Evolutionary conservation across 2,797 vertebrate genomes (phyloP).

Genomic region (Sebastolobus alascanus): DNA sequence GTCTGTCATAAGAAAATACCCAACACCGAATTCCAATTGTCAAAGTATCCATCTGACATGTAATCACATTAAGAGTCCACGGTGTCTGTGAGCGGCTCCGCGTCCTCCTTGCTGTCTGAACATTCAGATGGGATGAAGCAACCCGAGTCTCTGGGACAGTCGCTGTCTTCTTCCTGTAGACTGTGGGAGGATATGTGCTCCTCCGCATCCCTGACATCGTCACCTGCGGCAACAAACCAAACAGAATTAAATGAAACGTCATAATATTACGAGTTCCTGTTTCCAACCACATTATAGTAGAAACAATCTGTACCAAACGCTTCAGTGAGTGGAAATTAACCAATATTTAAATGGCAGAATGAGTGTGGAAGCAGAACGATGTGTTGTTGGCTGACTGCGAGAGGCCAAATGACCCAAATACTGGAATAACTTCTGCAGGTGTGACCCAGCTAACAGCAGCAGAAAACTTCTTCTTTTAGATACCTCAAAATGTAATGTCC

Average conservation of each 20-base stretch:
- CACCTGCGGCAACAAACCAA: constrained; percentile 72
- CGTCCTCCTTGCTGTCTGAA: constrained; percentile 92
- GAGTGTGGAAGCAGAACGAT: neutral
- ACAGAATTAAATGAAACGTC: constrained; percentile 5
- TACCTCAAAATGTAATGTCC: neutral
- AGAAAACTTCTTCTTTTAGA: neutral
- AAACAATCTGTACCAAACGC: neutral
- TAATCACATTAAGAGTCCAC: constrained; percentile 48
- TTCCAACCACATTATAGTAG: constrained; percentile 13
- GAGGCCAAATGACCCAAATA: constrained; percentile 7
- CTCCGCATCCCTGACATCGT: constrained; percentile 77
- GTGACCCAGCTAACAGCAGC: neutral
- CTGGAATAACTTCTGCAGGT: neutral
- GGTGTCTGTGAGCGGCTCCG: constrained; percentile 60
- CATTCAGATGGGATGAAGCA: constrained; percentile 95
- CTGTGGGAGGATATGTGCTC: constrained; percentile 76
- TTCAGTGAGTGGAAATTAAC: constrained; percentile 12
- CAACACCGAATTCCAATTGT: constrained; percentile 16
- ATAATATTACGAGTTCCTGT: neutral
- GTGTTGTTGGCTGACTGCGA: neutral
- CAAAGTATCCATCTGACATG: constrained; percentile 26
- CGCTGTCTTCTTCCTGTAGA: constrained; percentile 84
- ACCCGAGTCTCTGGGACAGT: constrained; percentile 97
- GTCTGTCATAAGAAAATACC: constrained; percentile 13
- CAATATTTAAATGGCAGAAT: neutral